phyloP scores from a whole-genome alignment of 2,888 invertebrate genomes.

The Apamea anceps region DNA sequence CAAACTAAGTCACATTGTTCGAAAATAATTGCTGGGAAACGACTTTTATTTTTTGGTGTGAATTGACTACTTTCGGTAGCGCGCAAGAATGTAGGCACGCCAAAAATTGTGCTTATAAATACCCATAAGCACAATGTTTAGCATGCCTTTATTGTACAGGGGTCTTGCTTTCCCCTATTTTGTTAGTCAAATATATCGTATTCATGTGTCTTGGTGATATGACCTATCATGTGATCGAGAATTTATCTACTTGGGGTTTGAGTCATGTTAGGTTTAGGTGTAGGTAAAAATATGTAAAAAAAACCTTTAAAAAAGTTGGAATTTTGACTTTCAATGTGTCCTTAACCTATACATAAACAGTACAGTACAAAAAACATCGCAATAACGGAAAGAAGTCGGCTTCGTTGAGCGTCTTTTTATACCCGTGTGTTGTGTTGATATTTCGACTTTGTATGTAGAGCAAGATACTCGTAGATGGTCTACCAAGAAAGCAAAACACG shows the following conservation, averaged over 20 bases:
- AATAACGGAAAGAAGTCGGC: not conserved
- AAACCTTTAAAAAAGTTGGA: too few relatives aligned
- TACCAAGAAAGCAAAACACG: slow-evolving; percentile 9
- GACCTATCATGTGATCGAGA: not conserved
- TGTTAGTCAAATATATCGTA: not conserved
- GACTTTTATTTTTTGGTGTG: not conserved
- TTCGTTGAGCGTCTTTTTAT: not conserved
- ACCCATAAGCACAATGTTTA: not conserved
- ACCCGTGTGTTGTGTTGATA: not conserved
- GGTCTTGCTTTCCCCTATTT: not conserved
- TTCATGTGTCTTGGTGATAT: not conserved
- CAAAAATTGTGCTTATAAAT: not conserved
- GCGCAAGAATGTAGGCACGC: not conserved
- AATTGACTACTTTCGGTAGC: not conserved
- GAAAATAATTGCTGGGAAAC: not conserved
- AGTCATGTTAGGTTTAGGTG: not conserved
- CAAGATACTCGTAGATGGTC: not conserved
- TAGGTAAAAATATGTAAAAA: too few relatives aligned
- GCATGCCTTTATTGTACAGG: not conserved
- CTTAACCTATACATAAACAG: too few relatives aligned
- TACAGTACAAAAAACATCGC: not conserved
- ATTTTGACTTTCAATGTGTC: not conserved
- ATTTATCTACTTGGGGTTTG: not conserved
- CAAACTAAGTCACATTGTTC: not conserved
- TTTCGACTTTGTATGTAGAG: not conserved